phyloP scores from a whole-genome alignment of 2,888 invertebrate genomes.

The Aproaerema taeniolella region DNA sequence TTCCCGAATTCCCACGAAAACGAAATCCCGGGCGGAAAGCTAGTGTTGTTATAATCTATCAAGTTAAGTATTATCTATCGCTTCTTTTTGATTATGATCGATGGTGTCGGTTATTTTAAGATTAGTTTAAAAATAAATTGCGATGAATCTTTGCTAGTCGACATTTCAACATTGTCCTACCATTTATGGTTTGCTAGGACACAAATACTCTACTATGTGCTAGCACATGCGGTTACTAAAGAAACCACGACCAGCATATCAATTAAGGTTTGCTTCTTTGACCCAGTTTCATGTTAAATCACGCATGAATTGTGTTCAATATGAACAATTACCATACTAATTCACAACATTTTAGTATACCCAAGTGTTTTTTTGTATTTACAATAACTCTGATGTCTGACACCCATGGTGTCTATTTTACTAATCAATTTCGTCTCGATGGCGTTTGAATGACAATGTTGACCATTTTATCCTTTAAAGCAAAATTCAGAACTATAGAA shows the following conservation, averaged over 20 bases:
- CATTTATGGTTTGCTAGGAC: slow-evolving; percentile 32
- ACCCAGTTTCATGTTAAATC: slow-evolving; percentile 45
- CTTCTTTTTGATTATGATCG: slow-evolving; percentile 1
- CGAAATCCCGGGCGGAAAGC: too few species aligned
- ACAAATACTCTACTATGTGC: slow-evolving; percentile 30
- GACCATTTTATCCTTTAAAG: too few species aligned
- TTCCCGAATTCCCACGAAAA: too few species aligned
- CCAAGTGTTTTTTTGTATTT: too few species aligned
- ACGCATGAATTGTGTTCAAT: slow-evolving; percentile 30
- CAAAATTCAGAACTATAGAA: too few species aligned
- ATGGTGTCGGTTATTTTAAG: background rate
- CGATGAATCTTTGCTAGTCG: slow-evolving; percentile 13
- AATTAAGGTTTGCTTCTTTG: slow-evolving; percentile 47
- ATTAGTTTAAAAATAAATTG: slow-evolving; percentile 2
- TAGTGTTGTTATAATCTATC: too few species aligned
- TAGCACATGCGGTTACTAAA: slow-evolving; percentile 42
- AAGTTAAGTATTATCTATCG: background rate
- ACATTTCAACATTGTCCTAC: slow-evolving; percentile 30
- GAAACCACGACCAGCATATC: slow-evolving; percentile 48
- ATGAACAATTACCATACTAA: slow-evolving; percentile 18
- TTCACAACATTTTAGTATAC: too few species aligned
- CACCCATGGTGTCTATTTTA: too few species aligned
- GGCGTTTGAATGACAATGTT: slow-evolving; percentile 12
- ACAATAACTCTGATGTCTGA: too few species aligned
- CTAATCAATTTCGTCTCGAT: too few species aligned